Evolutionary conservation across 2,888 invertebrate genomes (phyloP).

Genomic region (Oxycera nigricornis): DNA sequence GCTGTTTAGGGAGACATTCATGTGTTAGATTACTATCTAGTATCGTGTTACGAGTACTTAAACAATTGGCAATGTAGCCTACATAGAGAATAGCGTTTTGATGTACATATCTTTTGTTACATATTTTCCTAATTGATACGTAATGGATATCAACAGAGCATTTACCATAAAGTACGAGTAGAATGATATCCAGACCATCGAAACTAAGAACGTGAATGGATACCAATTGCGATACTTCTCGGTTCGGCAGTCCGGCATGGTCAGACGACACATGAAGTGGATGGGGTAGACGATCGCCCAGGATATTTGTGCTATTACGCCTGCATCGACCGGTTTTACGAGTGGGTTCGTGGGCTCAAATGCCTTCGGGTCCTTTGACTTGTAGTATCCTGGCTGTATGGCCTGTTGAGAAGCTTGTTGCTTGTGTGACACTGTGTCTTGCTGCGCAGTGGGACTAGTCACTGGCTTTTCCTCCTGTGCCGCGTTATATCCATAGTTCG

Average conservation of each 20-base stretch:
- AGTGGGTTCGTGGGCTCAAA: constrained; percentile 75
- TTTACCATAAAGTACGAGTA: constrained; percentile 97
- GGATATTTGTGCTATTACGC: constrained; percentile 68
- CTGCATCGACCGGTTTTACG: constrained; percentile 72
- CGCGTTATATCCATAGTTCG: constrained; percentile 60
- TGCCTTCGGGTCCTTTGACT: constrained; percentile 78
- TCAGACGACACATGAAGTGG: constrained; percentile 82
- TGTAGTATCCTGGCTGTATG: constrained; percentile 69
- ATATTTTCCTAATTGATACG: no score
- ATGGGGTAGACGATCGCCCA: constrained; percentile 84
- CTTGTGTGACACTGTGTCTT: constrained; percentile 54
- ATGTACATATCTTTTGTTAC: no score
- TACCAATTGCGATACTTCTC: constrained; percentile 85
- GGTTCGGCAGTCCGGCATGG: constrained; percentile 90
- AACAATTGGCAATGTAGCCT: no score
- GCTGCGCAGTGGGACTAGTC: constrained; percentile 51
- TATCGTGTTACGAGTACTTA: no score
- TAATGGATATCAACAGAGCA: no score
- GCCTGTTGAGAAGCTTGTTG: constrained; percentile 49
- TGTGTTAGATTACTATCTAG: no score
- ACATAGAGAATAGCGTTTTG: no score
- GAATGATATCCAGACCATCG: constrained; percentile 95
- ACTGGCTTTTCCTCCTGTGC: constrained; percentile 30
- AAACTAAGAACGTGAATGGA: constrained; percentile 87
- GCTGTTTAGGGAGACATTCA: no score